phyloP scores from a whole-genome alignment of 2,888 invertebrate species.

The Julus scanicus region DNA sequence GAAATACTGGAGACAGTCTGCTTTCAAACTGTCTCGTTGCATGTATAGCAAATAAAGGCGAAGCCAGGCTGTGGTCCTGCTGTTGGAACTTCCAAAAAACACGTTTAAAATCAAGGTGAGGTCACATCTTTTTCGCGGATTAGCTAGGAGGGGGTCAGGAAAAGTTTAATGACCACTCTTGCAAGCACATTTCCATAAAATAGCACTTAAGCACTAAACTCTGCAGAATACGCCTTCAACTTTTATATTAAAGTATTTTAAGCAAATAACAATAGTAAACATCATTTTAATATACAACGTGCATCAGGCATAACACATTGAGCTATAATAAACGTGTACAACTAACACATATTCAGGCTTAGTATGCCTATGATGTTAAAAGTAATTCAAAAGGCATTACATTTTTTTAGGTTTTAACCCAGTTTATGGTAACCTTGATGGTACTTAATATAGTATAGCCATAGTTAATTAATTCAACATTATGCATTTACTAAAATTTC shows the following conservation, averaged over 20 bases:
- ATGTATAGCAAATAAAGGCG: background rate
- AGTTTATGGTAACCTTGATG: too few species aligned
- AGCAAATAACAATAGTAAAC: too few species aligned
- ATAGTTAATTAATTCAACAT: too few species aligned
- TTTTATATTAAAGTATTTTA: background rate
- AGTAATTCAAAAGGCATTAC: too few species aligned
- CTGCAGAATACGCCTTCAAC: background rate
- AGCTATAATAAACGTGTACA: too few species aligned
- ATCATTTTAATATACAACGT: too few species aligned
- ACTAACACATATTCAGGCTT: too few species aligned
- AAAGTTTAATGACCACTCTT: background rate
- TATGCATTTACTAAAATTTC: too few species aligned
- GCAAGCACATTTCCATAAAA: background rate
- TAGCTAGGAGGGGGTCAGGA: background rate
- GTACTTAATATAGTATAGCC: too few species aligned
- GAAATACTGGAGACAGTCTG: background rate
- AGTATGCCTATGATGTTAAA: too few species aligned
- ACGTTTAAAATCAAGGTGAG: slow-evolving; percentile 22
- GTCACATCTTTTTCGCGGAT: background rate
- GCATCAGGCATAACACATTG: too few species aligned
- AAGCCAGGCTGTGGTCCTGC: background rate
- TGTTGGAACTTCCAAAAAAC: background rate
- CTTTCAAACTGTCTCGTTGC: background rate
- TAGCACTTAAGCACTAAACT: background rate
- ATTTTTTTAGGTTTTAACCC: too few species aligned